phyloP scores from a whole-genome alignment of 1,140 invertebrate genomes.

The Anadara kagoshimensis region DNA sequence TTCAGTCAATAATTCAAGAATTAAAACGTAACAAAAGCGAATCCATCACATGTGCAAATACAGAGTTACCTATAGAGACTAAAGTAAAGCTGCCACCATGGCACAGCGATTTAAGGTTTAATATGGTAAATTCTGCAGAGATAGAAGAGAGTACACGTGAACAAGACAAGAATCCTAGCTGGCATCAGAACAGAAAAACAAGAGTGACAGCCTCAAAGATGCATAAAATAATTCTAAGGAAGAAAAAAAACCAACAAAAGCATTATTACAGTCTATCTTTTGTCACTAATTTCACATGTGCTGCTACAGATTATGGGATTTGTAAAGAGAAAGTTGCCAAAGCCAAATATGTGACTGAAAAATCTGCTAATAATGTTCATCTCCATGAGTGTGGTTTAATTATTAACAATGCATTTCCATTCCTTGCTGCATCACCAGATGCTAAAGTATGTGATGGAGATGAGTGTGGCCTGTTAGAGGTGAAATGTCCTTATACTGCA shows the following conservation, averaged over 20 bases:
- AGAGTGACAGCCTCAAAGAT: no score
- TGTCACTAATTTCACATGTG: background rate
- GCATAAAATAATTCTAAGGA: conserved; percentile 1
- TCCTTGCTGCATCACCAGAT: conserved; percentile 25
- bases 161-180: background rate
- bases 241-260: background rate
- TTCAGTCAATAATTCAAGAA: no score
- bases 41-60: no score
- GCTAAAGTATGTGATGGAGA: conserved; percentile 3
- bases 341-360: conserved; percentile 13
- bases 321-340: conserved; percentile 19
- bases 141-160: conserved; percentile 15
- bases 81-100: no score
- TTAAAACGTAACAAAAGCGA: no score
- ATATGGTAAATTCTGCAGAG: no score
- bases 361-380: conserved; percentile 3
- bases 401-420: conserved; percentile 11
- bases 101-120: no score
- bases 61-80: no score
- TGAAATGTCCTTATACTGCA: conserved; percentile 35
- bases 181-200: conserved; percentile 11
- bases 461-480: conserved; percentile 27
- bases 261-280: background rate
- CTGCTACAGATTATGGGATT: conserved; percentile 10
- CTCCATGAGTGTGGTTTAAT: conserved; percentile 27